These are phyloP conservation scores for Akabosia matsudoensis DNA, from an alignment of 1,140 invertebrate genomes.

Conservation along the genomic window DNA sequence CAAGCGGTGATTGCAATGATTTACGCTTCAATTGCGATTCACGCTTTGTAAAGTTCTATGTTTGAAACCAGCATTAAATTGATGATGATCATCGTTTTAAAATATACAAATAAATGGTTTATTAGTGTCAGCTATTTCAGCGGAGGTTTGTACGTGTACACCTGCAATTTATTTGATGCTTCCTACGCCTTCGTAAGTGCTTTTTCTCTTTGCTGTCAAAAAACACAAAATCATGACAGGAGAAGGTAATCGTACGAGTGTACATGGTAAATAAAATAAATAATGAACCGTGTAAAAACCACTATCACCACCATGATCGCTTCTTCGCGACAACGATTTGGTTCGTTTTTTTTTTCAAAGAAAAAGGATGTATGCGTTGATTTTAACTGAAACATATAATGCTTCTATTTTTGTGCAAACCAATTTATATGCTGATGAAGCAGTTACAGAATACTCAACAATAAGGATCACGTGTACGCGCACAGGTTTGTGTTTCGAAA, in stretches of 20 bases:
- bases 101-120: neutral
- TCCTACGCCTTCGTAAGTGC: neutral
- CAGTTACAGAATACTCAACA: no score
- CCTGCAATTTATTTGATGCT: neutral
- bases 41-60: neutral
- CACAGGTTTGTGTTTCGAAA: no score
- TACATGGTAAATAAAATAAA: slow-evolving; percentile 9
- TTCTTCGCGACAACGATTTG: neutral
- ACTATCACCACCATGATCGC: neutral
- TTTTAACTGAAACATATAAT: no score
- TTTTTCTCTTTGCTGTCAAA: no score
- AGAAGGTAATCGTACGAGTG: neutral
- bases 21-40: neutral
- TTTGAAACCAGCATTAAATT: neutral
- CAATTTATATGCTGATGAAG: no score
- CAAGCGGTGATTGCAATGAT: neutral
- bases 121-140: neutral
- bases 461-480: no score
- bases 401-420: no score
- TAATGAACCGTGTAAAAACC: slow-evolving; percentile 19
- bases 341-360: neutral
- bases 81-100: neutral
- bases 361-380: no score
- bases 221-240: neutral
- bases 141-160: neutral